A percentile compares a stretch with the other conserved stretches of the same genome.
These are phyloP conservation scores for Maccullochella peelii DNA, from an alignment of 2,113 vertebrate genomes.

Conservation along the genomic window DNA sequence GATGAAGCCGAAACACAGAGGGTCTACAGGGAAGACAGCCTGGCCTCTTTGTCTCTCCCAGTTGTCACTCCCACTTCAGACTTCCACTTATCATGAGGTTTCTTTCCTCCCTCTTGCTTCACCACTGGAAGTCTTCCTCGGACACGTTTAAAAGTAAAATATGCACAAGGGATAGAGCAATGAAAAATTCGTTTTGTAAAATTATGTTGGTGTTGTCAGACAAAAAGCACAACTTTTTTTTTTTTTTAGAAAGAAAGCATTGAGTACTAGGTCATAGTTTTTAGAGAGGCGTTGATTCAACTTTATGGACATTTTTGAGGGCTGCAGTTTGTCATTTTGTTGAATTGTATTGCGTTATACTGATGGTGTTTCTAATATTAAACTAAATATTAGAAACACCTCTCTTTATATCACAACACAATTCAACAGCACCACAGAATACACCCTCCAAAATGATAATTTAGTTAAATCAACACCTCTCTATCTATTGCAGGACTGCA, in stretches of 20 bases:
- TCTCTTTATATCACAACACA: background rate
- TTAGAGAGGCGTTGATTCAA: background rate
- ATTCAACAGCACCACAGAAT: background rate
- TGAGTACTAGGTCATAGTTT: background rate
- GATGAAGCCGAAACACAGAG: conserved; percentile 75
- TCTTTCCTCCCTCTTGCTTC: conserved; percentile 36
- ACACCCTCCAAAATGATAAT: background rate
- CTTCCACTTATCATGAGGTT: conserved; percentile 61
- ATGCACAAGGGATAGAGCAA: background rate
- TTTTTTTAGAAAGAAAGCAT: background rate
- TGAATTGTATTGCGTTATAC: background rate
- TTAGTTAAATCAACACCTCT: conserved; percentile 10
- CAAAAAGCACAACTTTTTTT: background rate
- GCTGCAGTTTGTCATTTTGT: background rate
- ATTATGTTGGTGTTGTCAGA: background rate
- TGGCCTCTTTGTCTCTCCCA: conserved; percentile 65
- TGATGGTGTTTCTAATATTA: background rate
- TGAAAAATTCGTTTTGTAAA: conserved; percentile 5
- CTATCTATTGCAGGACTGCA: background rate
- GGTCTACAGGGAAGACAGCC: conserved; percentile 71
- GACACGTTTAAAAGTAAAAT: conserved; percentile 27
- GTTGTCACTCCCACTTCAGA: conserved; percentile 67
- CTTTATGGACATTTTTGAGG: background rate
- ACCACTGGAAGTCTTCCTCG: conserved; percentile 32
- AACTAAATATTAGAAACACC: background rate